These are phyloP conservation scores for Drosophila carrolli DNA, from an alignment of 1,140 invertebrate species.

Conservation along the genomic window DNA sequence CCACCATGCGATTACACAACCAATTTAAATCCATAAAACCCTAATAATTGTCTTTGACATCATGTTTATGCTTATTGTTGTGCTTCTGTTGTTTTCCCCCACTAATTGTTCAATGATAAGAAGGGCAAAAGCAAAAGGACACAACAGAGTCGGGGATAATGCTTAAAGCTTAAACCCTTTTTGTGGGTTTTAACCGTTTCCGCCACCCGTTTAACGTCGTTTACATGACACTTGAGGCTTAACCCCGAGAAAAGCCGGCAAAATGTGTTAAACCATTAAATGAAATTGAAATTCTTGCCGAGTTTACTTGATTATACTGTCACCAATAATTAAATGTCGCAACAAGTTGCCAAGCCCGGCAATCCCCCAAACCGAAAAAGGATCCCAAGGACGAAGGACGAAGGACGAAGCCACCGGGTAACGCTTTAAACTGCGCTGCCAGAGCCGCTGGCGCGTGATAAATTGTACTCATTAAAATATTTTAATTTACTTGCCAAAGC, in stretches of 20 bases:
- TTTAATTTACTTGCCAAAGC: conserved; percentile 79
- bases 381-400: conserved; percentile 7
- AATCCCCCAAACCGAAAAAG: conserved; percentile 12
- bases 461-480: conserved; percentile 84
- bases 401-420: conserved; percentile 22
- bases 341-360: conserved; percentile 69
- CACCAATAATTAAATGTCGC: conserved; percentile 83
- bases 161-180: conserved; percentile 49
- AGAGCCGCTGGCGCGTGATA: conserved; percentile 63
- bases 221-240: conserved; percentile 81
- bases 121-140: conserved; percentile 11
- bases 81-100: conserved; percentile 38
- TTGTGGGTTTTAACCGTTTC: conserved; percentile 35
- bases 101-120: conserved; percentile 72
- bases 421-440: conserved; percentile 46
- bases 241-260: conserved; percentile 41
- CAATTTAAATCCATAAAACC: conserved; percentile 57
- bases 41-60: conserved; percentile 78
- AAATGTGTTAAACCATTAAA: conserved; percentile 81
- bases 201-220: conserved; percentile 61
- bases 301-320: conserved; percentile 83
- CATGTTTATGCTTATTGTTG: conserved; percentile 77
- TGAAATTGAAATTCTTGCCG: conserved; percentile 82
- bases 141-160: conserved; percentile 10
- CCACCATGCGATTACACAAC: conserved; percentile 1